Evolutionary conservation across 2,113 vertebrate species (phyloP), one percentile per base, ranked within the genome.

Genomic region (Sinosuthora webbiana): DNA sequence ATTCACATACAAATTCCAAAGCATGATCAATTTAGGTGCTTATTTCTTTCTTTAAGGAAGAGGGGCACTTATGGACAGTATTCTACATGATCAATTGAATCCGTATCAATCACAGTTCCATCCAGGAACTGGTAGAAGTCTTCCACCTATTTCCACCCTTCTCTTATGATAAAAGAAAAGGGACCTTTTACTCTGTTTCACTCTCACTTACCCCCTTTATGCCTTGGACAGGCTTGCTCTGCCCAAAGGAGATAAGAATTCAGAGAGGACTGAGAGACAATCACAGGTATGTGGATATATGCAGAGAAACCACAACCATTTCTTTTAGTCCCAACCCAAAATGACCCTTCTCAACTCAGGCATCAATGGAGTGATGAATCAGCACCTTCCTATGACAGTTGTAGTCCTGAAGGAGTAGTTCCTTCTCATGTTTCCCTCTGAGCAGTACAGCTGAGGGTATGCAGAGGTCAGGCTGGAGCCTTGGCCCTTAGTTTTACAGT

Each of bases 351-450:
- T 79, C 50, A 95, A 49, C 52, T 94, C 76, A 81, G 56, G 76
- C 64, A 86, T 90, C 82, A 42, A 1, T 22, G 25, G 55, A 93
- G 87, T 91, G 95, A 95, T 96, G 93, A 95, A 94, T 96, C 88
- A 93, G 85, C 93, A 96, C 94, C 90, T 94, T 95, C 93, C 31
- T 81, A 81, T 84, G 92, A 94, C 88, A 95, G 80, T 56, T 5
- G 0, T 13, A 68, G 73, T 90, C 92, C 86, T 90, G 88, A 92
- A 83, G 90, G 95, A 92, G 73, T 53, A 70, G 47, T 89, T 88
- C 71, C 71, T 93, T 83, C 95, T 96, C 88, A 71, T 71, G 64
- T 96, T 97, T 94, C 92, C 41, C 45, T 84, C 82, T 12, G 31
- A 87, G 79, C 52, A 76, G 49, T 64, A 64, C 44, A 78, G 44